These are phyloP conservation scores for Apotomis betuletana DNA, from an alignment of 2,888 invertebrate genomes.

Conservation along the genomic window DNA sequence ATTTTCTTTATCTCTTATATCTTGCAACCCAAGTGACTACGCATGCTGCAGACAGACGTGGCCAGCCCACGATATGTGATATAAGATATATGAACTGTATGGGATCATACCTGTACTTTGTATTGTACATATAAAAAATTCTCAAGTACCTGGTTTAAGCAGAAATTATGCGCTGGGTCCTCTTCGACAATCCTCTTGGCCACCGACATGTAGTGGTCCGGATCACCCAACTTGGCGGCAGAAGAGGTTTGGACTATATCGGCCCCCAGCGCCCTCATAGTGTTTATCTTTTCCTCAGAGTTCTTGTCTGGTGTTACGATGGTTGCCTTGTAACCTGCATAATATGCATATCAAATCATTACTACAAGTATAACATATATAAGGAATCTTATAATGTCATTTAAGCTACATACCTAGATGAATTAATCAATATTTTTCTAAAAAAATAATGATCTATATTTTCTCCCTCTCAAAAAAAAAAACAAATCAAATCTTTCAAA, in stretches of 20 bases:
- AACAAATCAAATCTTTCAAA: too few species aligned
- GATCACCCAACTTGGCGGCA: constrained; percentile 91
- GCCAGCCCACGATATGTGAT: too few species aligned
- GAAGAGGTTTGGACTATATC: constrained; percentile 96
- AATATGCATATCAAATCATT: neutral
- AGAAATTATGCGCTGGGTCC: constrained; percentile 90
- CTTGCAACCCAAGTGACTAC: too few species aligned
- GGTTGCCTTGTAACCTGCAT: constrained; percentile 91
- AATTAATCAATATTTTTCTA: too few species aligned
- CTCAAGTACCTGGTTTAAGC: constrained; percentile 90
- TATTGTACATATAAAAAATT: neutral
- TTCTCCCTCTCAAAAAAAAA: too few species aligned
- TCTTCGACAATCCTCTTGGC: constrained; percentile 89
- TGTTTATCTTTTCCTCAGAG: constrained; percentile 96
- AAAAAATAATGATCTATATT: too few species aligned
- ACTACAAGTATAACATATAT: neutral
- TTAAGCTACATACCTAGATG: too few species aligned
- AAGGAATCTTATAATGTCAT: too few species aligned
- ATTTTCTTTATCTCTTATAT: too few species aligned
- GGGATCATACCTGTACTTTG: neutral
- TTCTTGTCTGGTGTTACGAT: constrained; percentile 99
- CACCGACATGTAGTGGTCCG: constrained; percentile 93
- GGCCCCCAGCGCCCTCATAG: constrained; percentile 93
- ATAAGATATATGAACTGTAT: too few species aligned
- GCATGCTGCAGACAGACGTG: too few species aligned